phyloP scores from a whole-genome alignment of 2,888 invertebrate genomes.

The Stomorhina lunata region DNA sequence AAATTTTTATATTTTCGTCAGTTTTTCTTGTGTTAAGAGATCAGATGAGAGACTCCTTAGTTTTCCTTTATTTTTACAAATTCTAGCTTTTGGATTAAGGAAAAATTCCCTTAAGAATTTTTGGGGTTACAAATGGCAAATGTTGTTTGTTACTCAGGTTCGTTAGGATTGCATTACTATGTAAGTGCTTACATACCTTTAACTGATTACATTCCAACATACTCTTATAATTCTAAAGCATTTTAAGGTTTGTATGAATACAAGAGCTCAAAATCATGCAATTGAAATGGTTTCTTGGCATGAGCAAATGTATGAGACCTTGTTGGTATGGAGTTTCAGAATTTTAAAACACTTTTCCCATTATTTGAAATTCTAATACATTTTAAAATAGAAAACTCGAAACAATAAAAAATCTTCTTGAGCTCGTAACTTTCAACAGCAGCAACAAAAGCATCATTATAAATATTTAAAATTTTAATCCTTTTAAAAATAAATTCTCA shows the following conservation, averaged over 20 bases:
- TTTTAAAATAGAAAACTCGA: not conserved
- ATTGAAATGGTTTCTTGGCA: conserved; percentile 4
- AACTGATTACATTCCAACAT: not conserved
- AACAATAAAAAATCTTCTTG: conserved; percentile 12
- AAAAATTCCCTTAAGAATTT: conserved; percentile 59
- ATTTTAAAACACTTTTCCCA: conserved; percentile 52
- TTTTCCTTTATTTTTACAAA: conserved; percentile 1
- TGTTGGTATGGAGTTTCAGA: conserved; percentile 26
- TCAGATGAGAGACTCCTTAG: conserved; percentile 8
- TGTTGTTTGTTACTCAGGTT: conserved; percentile 48
- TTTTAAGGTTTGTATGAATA: not conserved
- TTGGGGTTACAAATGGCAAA: conserved; percentile 57
- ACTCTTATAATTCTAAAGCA: not conserved
- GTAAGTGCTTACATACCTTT: not conserved
- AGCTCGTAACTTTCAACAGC: conserved; percentile 42
- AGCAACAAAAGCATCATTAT: conserved; percentile 12
- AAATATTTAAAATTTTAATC: conserved; percentile 65
- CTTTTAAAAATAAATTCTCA: conserved; percentile 57
- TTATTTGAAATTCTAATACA: conserved; percentile 61
- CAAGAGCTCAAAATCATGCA: not conserved
- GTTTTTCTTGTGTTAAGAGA: conserved; percentile 43
- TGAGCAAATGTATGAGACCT: conserved; percentile 21
- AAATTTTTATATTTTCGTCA: conserved; percentile 48
- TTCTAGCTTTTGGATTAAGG: conserved; percentile 41
- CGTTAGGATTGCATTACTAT: conserved; percentile 24